Conservation (phyloP, 1,140 invertebrate species). For the Ostrea denselamellosa region DNA sequence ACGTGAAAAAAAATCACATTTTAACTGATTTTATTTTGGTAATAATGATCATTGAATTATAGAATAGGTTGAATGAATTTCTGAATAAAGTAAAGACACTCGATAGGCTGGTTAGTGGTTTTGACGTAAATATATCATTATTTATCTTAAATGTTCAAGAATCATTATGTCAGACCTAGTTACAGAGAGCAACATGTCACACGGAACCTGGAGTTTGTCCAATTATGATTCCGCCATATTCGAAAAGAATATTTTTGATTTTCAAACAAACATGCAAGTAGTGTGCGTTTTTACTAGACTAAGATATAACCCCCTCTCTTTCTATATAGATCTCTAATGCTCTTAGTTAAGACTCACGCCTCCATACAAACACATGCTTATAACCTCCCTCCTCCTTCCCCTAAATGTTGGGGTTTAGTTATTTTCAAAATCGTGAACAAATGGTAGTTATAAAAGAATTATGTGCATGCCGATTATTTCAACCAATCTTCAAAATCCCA, state of each 20-base stretch:
- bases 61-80: constrained; percentile 5
- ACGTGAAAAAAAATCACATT: background rate
- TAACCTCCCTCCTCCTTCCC: too few relatives aligned
- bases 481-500: too few relatives aligned
- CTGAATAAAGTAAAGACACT: background rate
- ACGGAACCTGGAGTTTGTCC: background rate
- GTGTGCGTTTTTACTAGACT: too few relatives aligned
- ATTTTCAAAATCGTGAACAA: too few relatives aligned
- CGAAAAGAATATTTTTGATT: background rate
- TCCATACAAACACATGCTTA: too few relatives aligned
- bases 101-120: background rate
- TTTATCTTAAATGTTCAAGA: constrained; percentile 7
- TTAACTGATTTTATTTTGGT: background rate
- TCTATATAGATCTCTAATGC: background rate
- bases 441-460: too few relatives aligned
- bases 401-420: too few relatives aligned
- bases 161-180: background rate
- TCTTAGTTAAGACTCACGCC: background rate
- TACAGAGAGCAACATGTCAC: background rate
- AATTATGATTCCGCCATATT: background rate
- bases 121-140: constrained; percentile 32
- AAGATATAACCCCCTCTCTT: background rate
- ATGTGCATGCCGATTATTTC: too few relatives aligned
- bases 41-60: constrained; percentile 28
- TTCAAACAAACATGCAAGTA: too few relatives aligned